Base-by-base conservation (phyloP, 2,113 vertebrate species). In the Lepus europaeus region DNA sequence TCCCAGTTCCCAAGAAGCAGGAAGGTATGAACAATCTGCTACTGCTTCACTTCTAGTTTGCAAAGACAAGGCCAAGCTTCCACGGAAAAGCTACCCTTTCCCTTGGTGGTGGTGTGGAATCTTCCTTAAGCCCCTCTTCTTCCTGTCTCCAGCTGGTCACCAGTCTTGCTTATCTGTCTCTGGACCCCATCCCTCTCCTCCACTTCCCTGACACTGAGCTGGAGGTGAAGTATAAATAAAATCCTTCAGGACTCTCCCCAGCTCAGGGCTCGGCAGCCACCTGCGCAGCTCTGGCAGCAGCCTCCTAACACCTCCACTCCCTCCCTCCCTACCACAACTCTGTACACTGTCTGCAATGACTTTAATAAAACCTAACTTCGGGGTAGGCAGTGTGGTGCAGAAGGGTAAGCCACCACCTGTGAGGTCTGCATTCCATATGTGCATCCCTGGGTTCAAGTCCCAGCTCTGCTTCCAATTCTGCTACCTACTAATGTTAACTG, bases 321-420 rank as follows among this genome's bases (percentile, higher is more conserved):
- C 6, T 53, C 39, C 90, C 33, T 91, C 63, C 27, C 59, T 92
- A 76, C 29, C 25, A 36, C 66, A 63, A 87, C 23, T 20, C 59
- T 31, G 76, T 4, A 49, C 6, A 87, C 12, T 29, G 20, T 29
- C 86, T 36, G 19, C 9, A 25, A 68, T 77, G 33, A 85, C 70
- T 91, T 76, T 80, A 72, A 51, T 81, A 87, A 95, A 94, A 83
- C 20, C 79, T 29, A 78, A 66, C 80, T 83, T 72, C 82, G 70
- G 56, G 56, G 56, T 19, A 59, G 56, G 56, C 56, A 59, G 14
- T 59, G 56, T 59, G 56, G 56, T 59, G 19, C 19, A 59, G 56
- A 14, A 59, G 56, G 45, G 14, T 59, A 59, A 59, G 56, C 56
- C 56, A 59, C 56, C 14, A 19, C 56, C 19, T 59, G 14, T 14